Conservation (phyloP, 2,888 invertebrate genomes). For the Drosophila peninsularis region DNA sequence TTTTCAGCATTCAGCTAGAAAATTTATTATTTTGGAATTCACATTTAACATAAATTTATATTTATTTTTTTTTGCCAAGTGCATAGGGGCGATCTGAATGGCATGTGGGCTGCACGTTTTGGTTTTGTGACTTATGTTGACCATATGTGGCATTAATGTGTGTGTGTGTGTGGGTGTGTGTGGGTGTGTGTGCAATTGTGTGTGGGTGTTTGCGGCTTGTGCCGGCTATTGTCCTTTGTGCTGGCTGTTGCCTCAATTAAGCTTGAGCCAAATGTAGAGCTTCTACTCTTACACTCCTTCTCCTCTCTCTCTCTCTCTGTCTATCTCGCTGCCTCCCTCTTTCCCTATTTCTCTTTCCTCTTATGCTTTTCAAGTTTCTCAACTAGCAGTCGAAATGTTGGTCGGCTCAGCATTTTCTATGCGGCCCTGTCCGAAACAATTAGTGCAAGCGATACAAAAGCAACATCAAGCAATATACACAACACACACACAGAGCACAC, state of each 20-base stretch:
- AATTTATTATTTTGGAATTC: not conserved
- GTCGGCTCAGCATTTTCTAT: slow-evolving; percentile 46
- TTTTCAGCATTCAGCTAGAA: not conserved
- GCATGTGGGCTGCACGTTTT: slow-evolving; percentile 32
- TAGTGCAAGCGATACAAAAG: slow-evolving; percentile 59
- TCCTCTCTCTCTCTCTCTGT: not conserved
- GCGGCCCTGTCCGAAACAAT: slow-evolving; percentile 50
- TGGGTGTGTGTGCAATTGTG: slow-evolving; percentile 10
- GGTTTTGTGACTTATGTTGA: slow-evolving; percentile 60
- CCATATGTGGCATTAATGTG: slow-evolving; percentile 52
- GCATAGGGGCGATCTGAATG: slow-evolving; percentile 14
- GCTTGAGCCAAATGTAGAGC: slow-evolving; percentile 41
- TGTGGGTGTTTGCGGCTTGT: slow-evolving; percentile 42
- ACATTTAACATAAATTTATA: not conserved
- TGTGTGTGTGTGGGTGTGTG: slow-evolving; percentile 3
- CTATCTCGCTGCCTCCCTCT: not conserved
- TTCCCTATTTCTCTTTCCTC: not conserved
- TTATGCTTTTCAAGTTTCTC: slow-evolving; percentile 1
- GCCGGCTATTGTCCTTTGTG: slow-evolving; percentile 62
- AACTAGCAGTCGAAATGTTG: slow-evolving; percentile 16
- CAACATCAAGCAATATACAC: slow-evolving; percentile 37
- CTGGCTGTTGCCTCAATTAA: slow-evolving; percentile 55
- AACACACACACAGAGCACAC: slow-evolving; percentile 15
- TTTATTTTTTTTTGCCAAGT: slow-evolving; percentile 25
- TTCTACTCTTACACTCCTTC: not conserved